A percentile compares a stretch with the other conserved stretches of the same genome.
Conservation (phyloP, 2,888 invertebrate genomes). For the Steinernema scapterisci region DNA sequence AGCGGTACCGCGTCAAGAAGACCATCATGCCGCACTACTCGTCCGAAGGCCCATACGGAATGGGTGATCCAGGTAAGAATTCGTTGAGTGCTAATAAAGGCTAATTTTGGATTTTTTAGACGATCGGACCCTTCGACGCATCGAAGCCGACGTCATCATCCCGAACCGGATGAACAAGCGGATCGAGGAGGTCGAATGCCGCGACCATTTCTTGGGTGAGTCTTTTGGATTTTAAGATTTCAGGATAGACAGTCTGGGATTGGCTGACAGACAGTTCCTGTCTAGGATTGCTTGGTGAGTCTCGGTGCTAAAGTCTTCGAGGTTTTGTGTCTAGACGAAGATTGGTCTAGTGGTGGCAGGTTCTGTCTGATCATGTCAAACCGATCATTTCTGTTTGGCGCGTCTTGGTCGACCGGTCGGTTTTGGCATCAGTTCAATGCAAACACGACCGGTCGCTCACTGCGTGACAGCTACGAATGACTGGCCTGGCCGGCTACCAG, state of each 20-base stretch:
- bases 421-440: background rate
- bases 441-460: background rate
- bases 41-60: slow-evolving; percentile 57
- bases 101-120: slow-evolving; percentile 67
- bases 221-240: slow-evolving; percentile 1
- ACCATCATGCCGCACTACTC: slow-evolving; percentile 60
- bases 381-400: no score
- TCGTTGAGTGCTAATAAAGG: background rate
- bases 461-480: background rate
- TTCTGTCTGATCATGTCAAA: no score
- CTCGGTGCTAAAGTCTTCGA: no score
- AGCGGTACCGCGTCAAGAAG: slow-evolving; percentile 61
- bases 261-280: no score
- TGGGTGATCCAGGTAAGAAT: slow-evolving; percentile 42
- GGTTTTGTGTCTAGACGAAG: no score
- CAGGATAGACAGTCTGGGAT: no score
- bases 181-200: slow-evolving; percentile 81
- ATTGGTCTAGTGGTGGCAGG: no score
- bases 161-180: slow-evolving; percentile 85
- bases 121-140: slow-evolving; percentile 81
- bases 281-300: no score
- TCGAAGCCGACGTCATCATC: slow-evolving; percentile 85
- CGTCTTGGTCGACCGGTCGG: no score
- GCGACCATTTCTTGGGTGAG: slow-evolving; percentile 51
- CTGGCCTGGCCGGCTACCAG: no score